Evolutionary conservation across 2,113 vertebrate genomes (phyloP), one percentile per base, ranked within the genome.

Genomic region (Albula goreensis): DNA sequence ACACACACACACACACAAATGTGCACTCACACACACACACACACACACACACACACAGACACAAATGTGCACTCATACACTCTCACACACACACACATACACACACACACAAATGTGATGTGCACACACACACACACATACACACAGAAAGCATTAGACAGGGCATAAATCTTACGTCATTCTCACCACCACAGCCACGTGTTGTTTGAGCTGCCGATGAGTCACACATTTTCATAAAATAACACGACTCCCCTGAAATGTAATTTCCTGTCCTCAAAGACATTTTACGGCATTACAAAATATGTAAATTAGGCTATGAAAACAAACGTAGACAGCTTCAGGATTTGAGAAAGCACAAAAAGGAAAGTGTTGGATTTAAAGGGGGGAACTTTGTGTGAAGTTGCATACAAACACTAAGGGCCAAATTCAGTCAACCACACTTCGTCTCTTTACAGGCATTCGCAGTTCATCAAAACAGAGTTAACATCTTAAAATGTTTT

Each of bases 141-240:
- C 60, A 66, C 60, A 66, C 60, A 60, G 31, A 85, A 78, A 88
- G 60, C 74, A 87, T 81, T 48, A 83, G 57, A 82, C 78, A 57
- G 52, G 41, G 63, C 83, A 88, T 87, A 84, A 91, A 90, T 88
- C 86, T 52, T 83, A 88, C 82, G 74, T 86, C 78, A 41, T 89
- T 74, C 78, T 78, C 57, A 82, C 50, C 78, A 49, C 79, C 66
- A 8, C 25, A 15, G 51, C 31, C 48, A 19, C 78, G 41, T 83
- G 80, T 31, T 13, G 6, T 78, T 50, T 51, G 9, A 60, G 63
- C 70, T 41, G 31, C 80, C 88, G 84, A 86, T 86, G 53, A 86
- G 87, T 86, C 84, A 77, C 66, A 85, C 83, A 53, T 86, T 90
- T 92, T 89, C 49, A 81, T 88, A 88, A 79, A 88, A 89, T 85